These are phyloP conservation scores for Tylochromis polylepis DNA, from an alignment of 2,113 vertebrate genomes.

Conservation along the genomic window DNA sequence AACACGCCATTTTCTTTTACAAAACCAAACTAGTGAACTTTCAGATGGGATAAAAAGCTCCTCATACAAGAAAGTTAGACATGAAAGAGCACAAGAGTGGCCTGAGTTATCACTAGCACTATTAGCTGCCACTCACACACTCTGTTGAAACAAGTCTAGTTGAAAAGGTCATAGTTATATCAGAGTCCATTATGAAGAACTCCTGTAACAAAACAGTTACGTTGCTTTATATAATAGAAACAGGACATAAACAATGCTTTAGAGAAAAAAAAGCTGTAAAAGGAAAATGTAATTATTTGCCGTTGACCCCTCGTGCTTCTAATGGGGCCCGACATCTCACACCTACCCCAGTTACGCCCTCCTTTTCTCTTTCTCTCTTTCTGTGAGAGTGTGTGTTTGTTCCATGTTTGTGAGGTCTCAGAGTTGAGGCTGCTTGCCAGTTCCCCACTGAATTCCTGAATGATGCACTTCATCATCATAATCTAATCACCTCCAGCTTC, in stretches of 20 bases:
- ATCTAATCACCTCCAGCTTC: background rate
- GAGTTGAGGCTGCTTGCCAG: background rate
- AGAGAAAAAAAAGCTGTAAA: background rate
- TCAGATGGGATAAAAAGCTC: background rate
- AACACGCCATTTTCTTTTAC: background rate
- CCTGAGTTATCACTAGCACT: background rate
- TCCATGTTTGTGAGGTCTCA: background rate
- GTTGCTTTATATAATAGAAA: background rate
- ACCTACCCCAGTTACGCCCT: background rate
- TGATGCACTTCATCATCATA: background rate
- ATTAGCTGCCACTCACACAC: background rate
- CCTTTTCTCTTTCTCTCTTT: background rate
- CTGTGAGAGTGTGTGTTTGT: background rate
- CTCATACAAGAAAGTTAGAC: background rate
- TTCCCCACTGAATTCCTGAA: background rate
- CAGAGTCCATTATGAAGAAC: background rate
- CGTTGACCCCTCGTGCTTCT: background rate
- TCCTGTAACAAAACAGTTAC: background rate
- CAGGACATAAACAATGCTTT: background rate
- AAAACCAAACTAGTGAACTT: background rate
- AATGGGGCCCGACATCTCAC: background rate
- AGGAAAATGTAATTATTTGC: background rate
- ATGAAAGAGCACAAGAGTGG: background rate
- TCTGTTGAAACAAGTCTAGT: background rate
- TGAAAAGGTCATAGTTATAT: background rate